Conservation (phyloP, 2,888 invertebrate genomes). For the Oxytorus armatus region DNA sequence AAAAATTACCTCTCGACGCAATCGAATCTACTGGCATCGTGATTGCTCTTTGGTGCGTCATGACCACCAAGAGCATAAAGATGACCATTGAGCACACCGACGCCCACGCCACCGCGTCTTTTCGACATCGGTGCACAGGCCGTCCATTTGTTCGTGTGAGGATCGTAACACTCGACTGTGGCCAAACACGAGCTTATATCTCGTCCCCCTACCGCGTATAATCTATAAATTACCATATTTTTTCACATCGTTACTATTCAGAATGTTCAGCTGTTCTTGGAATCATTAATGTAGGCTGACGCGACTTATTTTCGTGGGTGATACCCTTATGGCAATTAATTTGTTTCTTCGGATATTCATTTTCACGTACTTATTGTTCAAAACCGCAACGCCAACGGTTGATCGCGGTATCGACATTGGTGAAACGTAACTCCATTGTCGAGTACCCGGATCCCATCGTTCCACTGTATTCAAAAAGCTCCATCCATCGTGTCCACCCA, state of each 20-base stretch:
- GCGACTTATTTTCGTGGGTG: not conserved
- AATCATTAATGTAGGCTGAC: not conserved
- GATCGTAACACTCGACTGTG: constrained; percentile 93
- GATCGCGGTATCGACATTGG: constrained; percentile 95
- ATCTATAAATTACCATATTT: constrained; percentile 84
- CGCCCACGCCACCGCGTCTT: constrained; percentile 95
- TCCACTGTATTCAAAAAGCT: constrained; percentile 97
- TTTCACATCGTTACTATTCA: not conserved
- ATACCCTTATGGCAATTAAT: too few species aligned
- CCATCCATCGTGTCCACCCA: constrained; percentile 98
- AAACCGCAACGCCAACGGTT: constrained; percentile 95
- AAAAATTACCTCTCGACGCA: constrained; percentile 94
- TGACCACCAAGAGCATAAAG: constrained; percentile 97
- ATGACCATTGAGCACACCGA: constrained; percentile 94
- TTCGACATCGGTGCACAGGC: constrained; percentile 94
- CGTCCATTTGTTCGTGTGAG: constrained; percentile 92
- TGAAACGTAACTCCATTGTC: constrained; percentile 95
- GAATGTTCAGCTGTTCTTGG: not conserved
- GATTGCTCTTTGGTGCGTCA: constrained; percentile 95
- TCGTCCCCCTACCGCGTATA: constrained; percentile 96
- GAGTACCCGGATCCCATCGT: constrained; percentile 94
- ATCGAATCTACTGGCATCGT: constrained; percentile 92
- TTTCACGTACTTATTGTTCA: constrained; percentile 88
- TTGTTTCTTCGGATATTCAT: not conserved
- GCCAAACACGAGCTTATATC: constrained; percentile 96